Conservation (phyloP, 2,888 invertebrate species). For the Elysia crispata region DNA sequence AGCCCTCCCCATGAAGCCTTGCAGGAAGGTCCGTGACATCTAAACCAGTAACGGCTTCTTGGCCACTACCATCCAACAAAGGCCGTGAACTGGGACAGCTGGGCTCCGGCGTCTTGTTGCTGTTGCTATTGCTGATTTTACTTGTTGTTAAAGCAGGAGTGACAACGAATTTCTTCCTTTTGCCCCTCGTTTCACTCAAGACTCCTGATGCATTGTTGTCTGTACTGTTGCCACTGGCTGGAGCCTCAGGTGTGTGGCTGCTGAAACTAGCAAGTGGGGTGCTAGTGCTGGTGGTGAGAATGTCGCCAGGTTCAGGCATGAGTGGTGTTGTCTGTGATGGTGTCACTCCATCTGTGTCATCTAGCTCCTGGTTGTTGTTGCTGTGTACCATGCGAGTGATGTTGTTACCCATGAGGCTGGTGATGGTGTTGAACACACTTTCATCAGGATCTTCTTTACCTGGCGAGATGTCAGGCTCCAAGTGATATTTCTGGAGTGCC, state of each 20-base stretch:
- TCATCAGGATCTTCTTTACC: conserved; percentile 62
- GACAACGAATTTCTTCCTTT: too few relatives aligned
- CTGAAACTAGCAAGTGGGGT: too few relatives aligned
- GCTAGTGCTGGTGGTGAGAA: background rate
- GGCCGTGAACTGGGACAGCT: conserved; percentile 1
- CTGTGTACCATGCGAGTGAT: conserved; percentile 45
- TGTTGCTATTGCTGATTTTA: conserved; percentile 29
- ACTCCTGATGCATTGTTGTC: background rate
- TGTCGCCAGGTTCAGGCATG: background rate
- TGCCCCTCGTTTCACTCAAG: too few relatives aligned
- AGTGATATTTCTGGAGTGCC: conserved; percentile 64
- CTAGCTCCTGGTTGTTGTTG: background rate
- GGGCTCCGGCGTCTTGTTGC: background rate
- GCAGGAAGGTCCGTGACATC: too few relatives aligned
- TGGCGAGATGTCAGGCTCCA: conserved; percentile 53
- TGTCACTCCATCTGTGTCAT: background rate
- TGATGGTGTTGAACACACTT: conserved; percentile 70
- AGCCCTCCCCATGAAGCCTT: too few relatives aligned
- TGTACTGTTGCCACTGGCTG: background rate
- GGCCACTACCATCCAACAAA: background rate
- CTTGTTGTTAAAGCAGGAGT: background rate
- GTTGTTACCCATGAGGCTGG: conserved; percentile 63
- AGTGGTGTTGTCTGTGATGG: background rate
- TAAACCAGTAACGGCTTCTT: too few relatives aligned
- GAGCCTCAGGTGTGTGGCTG: too few relatives aligned